phyloP scores from a whole-genome alignment of 1,140 invertebrate species.

The Aphelinus atriplicis region DNA sequence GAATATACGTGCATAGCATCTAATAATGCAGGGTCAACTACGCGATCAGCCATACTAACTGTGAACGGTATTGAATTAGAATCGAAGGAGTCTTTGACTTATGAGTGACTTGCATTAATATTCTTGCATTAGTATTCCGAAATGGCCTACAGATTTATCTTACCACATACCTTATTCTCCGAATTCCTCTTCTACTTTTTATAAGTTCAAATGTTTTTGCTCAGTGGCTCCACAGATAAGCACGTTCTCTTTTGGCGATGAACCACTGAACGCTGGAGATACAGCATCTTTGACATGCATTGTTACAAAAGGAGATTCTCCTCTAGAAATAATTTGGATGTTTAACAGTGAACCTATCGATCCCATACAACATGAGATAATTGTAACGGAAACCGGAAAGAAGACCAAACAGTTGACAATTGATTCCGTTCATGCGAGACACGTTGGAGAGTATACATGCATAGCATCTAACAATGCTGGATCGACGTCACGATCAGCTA shows the following conservation, averaged over 20 bases:
- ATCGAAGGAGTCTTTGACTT: too few relatives aligned
- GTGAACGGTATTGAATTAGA: conserved; percentile 60
- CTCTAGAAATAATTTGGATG: conserved; percentile 65
- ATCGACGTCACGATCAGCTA: conserved; percentile 66
- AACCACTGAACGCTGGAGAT: conserved; percentile 67
- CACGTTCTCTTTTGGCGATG: conserved; percentile 76
- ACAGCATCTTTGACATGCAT: conserved; percentile 67
- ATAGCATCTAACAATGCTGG: conserved; percentile 70
- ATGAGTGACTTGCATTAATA: too few relatives aligned
- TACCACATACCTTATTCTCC: too few relatives aligned
- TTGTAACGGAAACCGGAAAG: conserved; percentile 56
- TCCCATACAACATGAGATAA: conserved; percentile 60
- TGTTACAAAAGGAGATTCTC: conserved; percentile 68
- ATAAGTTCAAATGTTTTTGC: conserved; percentile 45
- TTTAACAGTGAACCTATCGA: conserved; percentile 62
- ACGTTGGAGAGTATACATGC: conserved; percentile 74
- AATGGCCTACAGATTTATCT: too few relatives aligned
- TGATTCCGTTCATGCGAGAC: conserved; percentile 65
- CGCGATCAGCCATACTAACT: conserved; percentile 67
- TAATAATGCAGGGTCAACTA: conserved; percentile 74
- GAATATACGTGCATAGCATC: conserved; percentile 83
- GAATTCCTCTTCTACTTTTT: conserved; percentile 49
- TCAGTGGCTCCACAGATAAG: conserved; percentile 71
- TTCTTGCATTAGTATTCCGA: too few relatives aligned
- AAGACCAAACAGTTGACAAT: conserved; percentile 69